These are phyloP conservation scores for Urocitellus parryii DNA, from an alignment of 2,113 vertebrate species.

Conservation along the genomic window DNA sequence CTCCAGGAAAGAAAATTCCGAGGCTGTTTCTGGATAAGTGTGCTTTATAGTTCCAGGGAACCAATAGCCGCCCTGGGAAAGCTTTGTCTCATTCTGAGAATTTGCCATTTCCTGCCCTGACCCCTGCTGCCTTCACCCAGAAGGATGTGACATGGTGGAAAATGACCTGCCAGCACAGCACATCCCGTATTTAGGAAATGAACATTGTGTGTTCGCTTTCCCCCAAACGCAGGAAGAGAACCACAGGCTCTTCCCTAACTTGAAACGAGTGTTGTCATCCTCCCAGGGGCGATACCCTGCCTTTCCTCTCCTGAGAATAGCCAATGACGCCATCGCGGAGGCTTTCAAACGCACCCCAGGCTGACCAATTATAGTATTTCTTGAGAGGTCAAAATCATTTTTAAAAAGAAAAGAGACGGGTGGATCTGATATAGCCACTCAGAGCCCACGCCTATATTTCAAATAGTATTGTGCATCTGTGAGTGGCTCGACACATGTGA, in stretches of 20 bases:
- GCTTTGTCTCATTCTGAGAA: conserved; percentile 87
- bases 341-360: conserved; percentile 39
- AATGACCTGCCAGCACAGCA: conserved; percentile 83
- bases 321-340: conserved; percentile 82
- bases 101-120: conserved; percentile 87
- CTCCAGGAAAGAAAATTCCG: conserved; percentile 73
- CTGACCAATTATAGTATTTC: conserved; percentile 67
- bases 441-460: conserved; percentile 48
- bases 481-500: conserved; percentile 29
- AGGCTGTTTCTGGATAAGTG: conserved; percentile 86
- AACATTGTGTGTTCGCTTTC: conserved; percentile 88
- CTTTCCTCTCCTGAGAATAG: conserved; percentile 89
- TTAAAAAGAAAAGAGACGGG: conserved; percentile 46
- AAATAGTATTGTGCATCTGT: conserved; percentile 41
- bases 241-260: conserved; percentile 82
- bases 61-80: conserved; percentile 86
- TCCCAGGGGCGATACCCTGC: conserved; percentile 80
- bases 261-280: conserved; percentile 84
- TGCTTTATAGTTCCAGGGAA: conserved; percentile 85
- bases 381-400: conserved; percentile 52
- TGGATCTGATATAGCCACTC: neutral
- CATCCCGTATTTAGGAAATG: conserved; percentile 87
- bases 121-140: conserved; percentile 81
- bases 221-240: conserved; percentile 83
- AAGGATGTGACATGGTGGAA: conserved; percentile 90